Evolutionary conservation across 2,888 invertebrate species (phyloP).

Genomic region (Caenorhabditis parvicauda): DNA sequence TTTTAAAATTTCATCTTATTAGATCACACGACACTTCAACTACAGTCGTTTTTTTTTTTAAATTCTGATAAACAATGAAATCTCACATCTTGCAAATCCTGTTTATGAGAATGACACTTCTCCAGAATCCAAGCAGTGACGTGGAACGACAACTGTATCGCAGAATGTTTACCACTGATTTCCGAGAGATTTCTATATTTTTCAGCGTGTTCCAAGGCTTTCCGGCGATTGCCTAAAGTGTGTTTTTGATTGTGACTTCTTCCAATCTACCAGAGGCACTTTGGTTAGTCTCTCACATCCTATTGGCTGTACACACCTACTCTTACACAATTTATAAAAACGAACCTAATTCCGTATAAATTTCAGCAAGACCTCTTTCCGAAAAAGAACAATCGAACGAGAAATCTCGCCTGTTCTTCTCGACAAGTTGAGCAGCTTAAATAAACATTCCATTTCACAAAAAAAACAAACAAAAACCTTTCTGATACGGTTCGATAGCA

Average conservation of each 20-base stretch:
- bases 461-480: background rate
- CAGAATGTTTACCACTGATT: background rate
- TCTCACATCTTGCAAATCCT: too few relatives aligned
- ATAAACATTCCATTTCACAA: background rate
- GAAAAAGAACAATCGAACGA: background rate
- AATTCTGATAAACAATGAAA: too few relatives aligned
- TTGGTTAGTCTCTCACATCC: too few relatives aligned
- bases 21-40: too few relatives aligned
- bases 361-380: background rate
- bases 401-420: background rate
- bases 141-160: slow-evolving; percentile 6
- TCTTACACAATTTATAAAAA: too few relatives aligned
- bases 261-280: too few relatives aligned
- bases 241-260: background rate
- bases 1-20: background rate
- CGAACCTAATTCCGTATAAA: background rate
- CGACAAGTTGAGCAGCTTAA: background rate
- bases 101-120: too few relatives aligned
- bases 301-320: too few relatives aligned
- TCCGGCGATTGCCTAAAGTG: background rate
- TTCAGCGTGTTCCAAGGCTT: slow-evolving; percentile 1
- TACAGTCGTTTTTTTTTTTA: too few relatives aligned
- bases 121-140: slow-evolving; percentile 10
- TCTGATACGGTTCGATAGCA: background rate
- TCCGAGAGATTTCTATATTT: background rate